Conservation (phyloP, 2,113 vertebrate species). For the Cochlearius cochlearius region DNA sequence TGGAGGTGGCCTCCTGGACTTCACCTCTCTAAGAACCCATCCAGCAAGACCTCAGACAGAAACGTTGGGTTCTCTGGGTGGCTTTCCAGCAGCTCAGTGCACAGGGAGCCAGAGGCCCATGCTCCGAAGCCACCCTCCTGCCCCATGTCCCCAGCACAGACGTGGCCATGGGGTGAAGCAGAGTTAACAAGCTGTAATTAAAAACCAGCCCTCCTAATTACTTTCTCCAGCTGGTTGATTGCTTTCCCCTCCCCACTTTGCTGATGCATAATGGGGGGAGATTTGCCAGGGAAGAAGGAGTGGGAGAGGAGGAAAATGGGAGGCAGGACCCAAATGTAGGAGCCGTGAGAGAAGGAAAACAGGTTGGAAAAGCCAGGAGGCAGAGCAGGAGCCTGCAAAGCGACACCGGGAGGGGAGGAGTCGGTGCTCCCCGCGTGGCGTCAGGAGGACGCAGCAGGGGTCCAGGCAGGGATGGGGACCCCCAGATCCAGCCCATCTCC, state of each 20-base stretch:
- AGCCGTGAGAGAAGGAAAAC: neutral
- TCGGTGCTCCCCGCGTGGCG: accelerated
- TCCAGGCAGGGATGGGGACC: neutral
- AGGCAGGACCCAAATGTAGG: neutral
- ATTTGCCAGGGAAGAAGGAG: neutral
- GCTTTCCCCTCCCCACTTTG: neutral
- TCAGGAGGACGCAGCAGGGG: neutral
- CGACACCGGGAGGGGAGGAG: neutral
- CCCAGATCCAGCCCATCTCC: neutral
- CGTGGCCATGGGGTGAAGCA: accelerated
- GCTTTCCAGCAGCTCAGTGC: neutral
- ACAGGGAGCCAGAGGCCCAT: neutral
- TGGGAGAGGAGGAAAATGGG: neutral
- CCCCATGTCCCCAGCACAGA: neutral
- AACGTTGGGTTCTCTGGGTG: neutral
- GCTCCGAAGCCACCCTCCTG: neutral
- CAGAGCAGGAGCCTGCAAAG: neutral
- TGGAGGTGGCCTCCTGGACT: neutral
- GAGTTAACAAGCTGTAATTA: neutral
- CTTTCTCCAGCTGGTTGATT: neutral
- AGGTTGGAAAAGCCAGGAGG: neutral
- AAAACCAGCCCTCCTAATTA: neutral
- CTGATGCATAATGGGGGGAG: neutral
- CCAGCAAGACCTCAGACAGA: too few species aligned
- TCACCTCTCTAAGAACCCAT: neutral